Percentiles rank a stretch among this genome's conserved stretches.
Evolutionary conservation across 2,113 vertebrate species (phyloP).

Genomic region (Toxostoma redivivum): DNA sequence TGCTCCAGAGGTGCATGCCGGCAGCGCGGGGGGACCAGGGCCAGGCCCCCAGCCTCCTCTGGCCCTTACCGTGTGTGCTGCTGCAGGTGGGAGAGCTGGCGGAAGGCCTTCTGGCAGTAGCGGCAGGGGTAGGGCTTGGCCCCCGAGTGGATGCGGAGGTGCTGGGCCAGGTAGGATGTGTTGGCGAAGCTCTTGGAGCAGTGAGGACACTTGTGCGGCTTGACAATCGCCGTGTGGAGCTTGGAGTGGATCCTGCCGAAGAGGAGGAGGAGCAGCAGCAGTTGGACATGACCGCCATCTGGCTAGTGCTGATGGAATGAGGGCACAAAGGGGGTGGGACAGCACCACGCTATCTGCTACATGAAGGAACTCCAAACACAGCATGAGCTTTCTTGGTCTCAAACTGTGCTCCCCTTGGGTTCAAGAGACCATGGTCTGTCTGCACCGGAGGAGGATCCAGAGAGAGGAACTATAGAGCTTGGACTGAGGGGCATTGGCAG

Average conservation of each 20-base stretch:
- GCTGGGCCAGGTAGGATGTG: constrained; percentile 96
- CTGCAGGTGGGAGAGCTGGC: constrained; percentile 61
- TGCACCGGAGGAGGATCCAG: constrained; percentile 64
- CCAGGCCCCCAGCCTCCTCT: constrained; percentile 73
- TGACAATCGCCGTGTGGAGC: constrained; percentile 95
- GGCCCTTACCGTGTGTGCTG: constrained; percentile 85
- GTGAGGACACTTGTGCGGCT: constrained; percentile 98
- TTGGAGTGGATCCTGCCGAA: constrained; percentile 89
- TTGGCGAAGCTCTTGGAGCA: constrained; percentile 99
- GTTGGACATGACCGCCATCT: constrained; percentile 67
- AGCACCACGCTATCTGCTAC: constrained; percentile 67
- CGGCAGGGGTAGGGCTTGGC: constrained; percentile 95
- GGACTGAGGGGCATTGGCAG: constrained; percentile 58
- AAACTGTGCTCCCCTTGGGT: constrained; percentile 17
- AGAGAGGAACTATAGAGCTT: constrained; percentile 63
- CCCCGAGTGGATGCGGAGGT: constrained; percentile 95
- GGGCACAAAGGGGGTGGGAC: constrained; percentile 64
- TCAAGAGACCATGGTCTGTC: constrained; percentile 41
- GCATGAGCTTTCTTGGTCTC: neutral
- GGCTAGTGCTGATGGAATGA: constrained; percentile 63
- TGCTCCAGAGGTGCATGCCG: constrained; percentile 77
- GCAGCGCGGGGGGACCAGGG: constrained; percentile 68
- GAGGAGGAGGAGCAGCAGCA: constrained; percentile 81
- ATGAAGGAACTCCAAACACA: constrained; percentile 28
- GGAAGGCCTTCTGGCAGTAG: constrained; percentile 93